Conservation (phyloP, 2,888 invertebrate species). For the Philereme transversata region DNA sequence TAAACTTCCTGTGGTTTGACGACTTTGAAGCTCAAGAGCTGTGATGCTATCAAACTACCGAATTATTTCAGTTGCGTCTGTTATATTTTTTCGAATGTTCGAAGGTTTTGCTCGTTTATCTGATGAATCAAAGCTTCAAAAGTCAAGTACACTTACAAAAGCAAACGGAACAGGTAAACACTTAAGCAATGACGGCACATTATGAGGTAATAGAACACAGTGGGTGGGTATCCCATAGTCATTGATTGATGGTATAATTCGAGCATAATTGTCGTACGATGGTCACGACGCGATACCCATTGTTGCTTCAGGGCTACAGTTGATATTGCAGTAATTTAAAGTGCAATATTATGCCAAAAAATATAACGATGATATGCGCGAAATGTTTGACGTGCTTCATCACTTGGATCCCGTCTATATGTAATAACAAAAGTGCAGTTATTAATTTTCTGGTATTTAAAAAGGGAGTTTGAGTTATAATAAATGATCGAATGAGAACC, state of each 20-base stretch:
- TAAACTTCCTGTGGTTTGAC: too few relatives aligned
- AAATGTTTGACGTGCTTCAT: too few relatives aligned
- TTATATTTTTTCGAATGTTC: neutral
- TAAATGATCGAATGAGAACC: too few relatives aligned
- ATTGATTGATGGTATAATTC: conserved; percentile 77
- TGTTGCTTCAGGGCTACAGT: conserved; percentile 50
- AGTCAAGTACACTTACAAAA: conserved; percentile 30
- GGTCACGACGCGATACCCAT: conserved; percentile 67
- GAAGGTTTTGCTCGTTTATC: conserved; percentile 10
- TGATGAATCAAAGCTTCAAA: conserved; percentile 14
- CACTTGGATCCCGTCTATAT: too few relatives aligned
- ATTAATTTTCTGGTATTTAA: too few relatives aligned
- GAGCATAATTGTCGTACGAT: conserved; percentile 68
- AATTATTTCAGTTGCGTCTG: too few relatives aligned
- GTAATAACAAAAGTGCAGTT: too few relatives aligned
- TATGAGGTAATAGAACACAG: conserved; percentile 39
- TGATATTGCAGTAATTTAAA: conserved; percentile 16
- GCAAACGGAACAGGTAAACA: conserved; percentile 34
- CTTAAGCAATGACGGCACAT: conserved; percentile 34
- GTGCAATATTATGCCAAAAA: conserved; percentile 5
- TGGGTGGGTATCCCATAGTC: conserved; percentile 57
- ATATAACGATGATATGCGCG: too few relatives aligned
- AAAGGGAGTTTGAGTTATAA: too few relatives aligned
- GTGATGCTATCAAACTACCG: too few relatives aligned
- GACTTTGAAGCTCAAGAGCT: too few relatives aligned